Base-by-base conservation (phyloP, 2,888 invertebrate genomes). In the Papilio demoleus region DNA sequence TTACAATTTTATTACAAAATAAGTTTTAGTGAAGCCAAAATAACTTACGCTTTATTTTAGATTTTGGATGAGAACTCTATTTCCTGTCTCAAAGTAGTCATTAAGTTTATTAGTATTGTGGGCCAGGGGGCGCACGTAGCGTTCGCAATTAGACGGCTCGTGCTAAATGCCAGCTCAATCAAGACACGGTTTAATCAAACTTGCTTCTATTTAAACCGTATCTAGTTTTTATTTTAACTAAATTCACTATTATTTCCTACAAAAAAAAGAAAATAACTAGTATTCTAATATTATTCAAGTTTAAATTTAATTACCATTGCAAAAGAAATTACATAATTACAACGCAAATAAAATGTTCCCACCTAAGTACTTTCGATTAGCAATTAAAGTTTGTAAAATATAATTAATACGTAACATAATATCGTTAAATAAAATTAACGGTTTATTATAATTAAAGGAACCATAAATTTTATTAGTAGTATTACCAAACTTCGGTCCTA, bases 401-500 rank as follows among this genome's bases (percentile, higher is more conserved):
- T 31, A 14, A 5, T 17, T 24, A 63, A 42, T 59, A 47, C 11
- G 24, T 4, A 58, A 47, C 36, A 4, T 63, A 58, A 68, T 68
- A 31, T 47, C 36, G 59, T 64, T 63, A 63, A 63, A 40, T 24
- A 22, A 27, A 47, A 68, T 59, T 63, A 59, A 47, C 58, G 38
- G 24, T 68, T 68, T 59, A 68, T 68, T 63, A 63, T 24, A 34
- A 58, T 17, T 3, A 9, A 19, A 22, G 60, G 45, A 42, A 61
- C 40, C 61, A 53, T 53, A 27, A 61, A 67, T 50, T 64, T 63
- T 58, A 64, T 59, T 68, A 58, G 38, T 36, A 64, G 58, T 24
- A 47, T 64, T 38, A 66, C 60, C 31, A 58, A 68, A 68, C 58
- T 45, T 9, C 24, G 47, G 36, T 42, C 14, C 34, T 64, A 64